A percentile compares a stretch with the other conserved stretches of the same genome.
Conservation (phyloP, 1,140 invertebrate genomes). For the Anastrepha obliqua region DNA sequence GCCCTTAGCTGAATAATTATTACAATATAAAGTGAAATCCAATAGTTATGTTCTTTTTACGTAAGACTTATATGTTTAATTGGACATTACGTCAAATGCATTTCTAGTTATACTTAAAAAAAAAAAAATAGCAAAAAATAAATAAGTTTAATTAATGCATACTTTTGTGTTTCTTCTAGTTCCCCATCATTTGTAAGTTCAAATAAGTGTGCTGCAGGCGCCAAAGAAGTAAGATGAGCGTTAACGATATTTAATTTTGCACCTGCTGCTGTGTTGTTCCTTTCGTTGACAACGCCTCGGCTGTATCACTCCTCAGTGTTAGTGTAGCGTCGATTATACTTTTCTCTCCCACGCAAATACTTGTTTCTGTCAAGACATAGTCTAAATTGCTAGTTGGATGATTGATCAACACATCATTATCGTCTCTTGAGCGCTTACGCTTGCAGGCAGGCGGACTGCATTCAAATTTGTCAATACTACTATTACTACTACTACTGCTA, state of each 20-base stretch:
- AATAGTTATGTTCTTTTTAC: conserved; percentile 27
- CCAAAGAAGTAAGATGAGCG: neutral
- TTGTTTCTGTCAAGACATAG: neutral
- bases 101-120: conserved; percentile 14
- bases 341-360: neutral
- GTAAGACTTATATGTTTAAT: conserved; percentile 38
- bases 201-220: neutral
- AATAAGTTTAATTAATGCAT: conserved; percentile 30
- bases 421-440: conserved; percentile 7
- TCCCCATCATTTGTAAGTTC: neutral
- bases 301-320: neutral
- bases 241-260: conserved; percentile 17
- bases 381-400: neutral
- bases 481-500: neutral
- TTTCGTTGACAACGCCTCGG: neutral
- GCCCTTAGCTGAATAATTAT: neutral
- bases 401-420: neutral
- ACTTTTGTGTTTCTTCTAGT: conserved; percentile 1
- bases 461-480: neutral
- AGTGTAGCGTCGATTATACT: no score
- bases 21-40: conserved; percentile 17
- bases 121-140: conserved; percentile 21
- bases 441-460: conserved; percentile 8
- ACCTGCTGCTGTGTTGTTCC: neutral
- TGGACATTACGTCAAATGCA: conserved; percentile 38